phyloP scores from a whole-genome alignment of 2,113 vertebrate species.

The Cochlearius cochlearius region DNA sequence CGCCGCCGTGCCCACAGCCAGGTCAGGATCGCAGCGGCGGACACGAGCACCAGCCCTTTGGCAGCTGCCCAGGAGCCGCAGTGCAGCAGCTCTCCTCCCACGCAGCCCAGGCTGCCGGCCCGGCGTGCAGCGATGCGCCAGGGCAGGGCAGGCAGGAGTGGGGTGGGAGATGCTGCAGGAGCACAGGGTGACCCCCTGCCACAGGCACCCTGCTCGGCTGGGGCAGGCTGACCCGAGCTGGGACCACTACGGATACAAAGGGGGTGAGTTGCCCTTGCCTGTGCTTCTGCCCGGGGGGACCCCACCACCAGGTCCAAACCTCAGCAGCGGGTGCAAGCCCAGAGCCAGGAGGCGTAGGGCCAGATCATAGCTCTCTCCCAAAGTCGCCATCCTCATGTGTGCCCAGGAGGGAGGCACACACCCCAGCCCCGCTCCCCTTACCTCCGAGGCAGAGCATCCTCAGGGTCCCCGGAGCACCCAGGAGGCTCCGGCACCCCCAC shows the following conservation, averaged over 20 bases:
- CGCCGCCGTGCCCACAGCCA: accelerated
- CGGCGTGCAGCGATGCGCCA: accelerated
- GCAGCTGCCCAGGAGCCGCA: slow-evolving; percentile 17
- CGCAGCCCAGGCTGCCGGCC: not conserved
- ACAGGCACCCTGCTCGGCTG: not conserved
- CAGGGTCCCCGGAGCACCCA: not conserved
- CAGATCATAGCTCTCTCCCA: accelerated
- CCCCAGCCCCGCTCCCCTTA: not conserved
- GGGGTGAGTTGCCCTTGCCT: accelerated
- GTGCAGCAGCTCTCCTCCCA: slow-evolving; percentile 36
- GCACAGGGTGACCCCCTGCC: not conserved
- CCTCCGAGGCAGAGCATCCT: not conserved
- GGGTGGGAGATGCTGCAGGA: not conserved
- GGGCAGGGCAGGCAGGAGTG: not conserved
- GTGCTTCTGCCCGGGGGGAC: too few relatives aligned
- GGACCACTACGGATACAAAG: not conserved
- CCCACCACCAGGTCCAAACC: accelerated
- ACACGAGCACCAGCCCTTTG: not conserved
- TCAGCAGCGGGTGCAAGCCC: not conserved
- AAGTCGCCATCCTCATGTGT: accelerated
- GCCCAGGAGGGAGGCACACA: not conserved
- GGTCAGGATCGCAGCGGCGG: not conserved
- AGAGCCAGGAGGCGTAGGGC: not conserved
- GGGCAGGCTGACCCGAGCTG: not conserved
- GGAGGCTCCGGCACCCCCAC: not conserved